Evolutionary conservation across 2,888 invertebrate species (phyloP).

Genomic region (Xiphydria camelus): DNA sequence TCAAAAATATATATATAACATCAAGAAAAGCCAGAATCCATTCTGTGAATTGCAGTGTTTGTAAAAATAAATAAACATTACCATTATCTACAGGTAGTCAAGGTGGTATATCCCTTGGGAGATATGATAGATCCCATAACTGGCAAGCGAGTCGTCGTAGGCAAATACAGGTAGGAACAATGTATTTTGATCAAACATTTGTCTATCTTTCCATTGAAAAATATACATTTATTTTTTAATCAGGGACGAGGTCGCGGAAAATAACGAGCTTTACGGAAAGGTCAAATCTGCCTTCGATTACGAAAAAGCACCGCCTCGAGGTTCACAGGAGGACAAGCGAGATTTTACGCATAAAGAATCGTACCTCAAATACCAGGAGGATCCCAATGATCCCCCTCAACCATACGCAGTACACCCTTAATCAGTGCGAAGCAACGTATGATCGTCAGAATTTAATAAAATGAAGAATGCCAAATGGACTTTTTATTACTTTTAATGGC

Average conservation of each 20-base stretch:
- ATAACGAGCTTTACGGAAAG: constrained; percentile 72
- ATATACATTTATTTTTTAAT: constrained; percentile 14
- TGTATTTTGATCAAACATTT: constrained; percentile 3
- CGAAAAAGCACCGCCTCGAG: constrained; percentile 75
- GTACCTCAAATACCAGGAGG: constrained; percentile 78
- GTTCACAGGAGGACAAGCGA: constrained; percentile 79
- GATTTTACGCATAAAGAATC: constrained; percentile 80
- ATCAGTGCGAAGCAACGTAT: no score
- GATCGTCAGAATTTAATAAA: constrained; percentile 29
- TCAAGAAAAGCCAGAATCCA: no score
- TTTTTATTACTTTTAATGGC: not conserved
- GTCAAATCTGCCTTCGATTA: constrained; percentile 73
- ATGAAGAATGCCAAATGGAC: not conserved
- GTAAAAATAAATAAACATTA: not conserved
- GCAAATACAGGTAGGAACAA: constrained; percentile 64
- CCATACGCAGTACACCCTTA: constrained; percentile 65
- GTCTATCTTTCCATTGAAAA: not conserved
- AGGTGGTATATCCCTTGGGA: constrained; percentile 80
- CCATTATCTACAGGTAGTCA: constrained; percentile 60
- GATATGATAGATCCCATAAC: constrained; percentile 86
- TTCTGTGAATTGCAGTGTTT: no score
- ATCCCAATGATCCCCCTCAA: constrained; percentile 71
- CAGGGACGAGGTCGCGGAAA: constrained; percentile 73
- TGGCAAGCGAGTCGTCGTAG: constrained; percentile 75
- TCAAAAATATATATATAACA: no score